These are phyloP conservation scores for Eupithecia subumbrata DNA, from an alignment of 2,888 invertebrate species.

Conservation along the genomic window DNA sequence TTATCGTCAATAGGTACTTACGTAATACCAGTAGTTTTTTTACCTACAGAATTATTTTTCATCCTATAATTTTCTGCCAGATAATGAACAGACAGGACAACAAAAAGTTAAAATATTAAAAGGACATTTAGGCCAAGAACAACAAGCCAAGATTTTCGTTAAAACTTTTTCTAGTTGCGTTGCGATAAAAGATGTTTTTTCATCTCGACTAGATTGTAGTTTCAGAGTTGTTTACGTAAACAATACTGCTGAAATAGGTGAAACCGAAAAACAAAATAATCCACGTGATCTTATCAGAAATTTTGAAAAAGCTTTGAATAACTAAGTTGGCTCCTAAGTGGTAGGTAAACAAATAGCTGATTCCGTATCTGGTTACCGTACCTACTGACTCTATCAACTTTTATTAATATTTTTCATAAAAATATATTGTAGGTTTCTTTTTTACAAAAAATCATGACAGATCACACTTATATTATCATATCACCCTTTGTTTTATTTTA, in stretches of 20 bases:
- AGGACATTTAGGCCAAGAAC: conserved; percentile 25
- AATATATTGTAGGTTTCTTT: background rate
- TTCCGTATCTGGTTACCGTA: background rate
- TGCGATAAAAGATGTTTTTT: conserved; percentile 17
- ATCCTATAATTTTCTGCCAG: background rate
- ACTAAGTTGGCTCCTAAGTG: background rate
- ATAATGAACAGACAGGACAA: background rate
- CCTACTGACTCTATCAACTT: background rate
- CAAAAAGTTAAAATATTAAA: background rate
- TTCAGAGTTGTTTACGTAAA: conserved; percentile 18
- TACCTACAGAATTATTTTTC: background rate
- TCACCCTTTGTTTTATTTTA: too few relatives aligned
- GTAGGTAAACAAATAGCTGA: conserved; percentile 5
- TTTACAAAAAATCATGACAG: background rate
- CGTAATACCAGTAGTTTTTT: background rate
- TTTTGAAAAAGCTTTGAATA: background rate
- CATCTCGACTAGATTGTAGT: conserved; percentile 7
- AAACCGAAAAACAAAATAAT: conserved; percentile 4
- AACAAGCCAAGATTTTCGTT: conserved; percentile 35
- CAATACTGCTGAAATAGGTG: conserved; percentile 3
- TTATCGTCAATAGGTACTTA: background rate
- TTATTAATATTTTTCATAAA: background rate
- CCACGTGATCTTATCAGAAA: background rate
- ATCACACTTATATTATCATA: too few relatives aligned
- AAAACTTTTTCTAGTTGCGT: conserved; percentile 34